Base-by-base conservation (phyloP, 2,113 vertebrate species). In the Taurulus bubalis region DNA sequence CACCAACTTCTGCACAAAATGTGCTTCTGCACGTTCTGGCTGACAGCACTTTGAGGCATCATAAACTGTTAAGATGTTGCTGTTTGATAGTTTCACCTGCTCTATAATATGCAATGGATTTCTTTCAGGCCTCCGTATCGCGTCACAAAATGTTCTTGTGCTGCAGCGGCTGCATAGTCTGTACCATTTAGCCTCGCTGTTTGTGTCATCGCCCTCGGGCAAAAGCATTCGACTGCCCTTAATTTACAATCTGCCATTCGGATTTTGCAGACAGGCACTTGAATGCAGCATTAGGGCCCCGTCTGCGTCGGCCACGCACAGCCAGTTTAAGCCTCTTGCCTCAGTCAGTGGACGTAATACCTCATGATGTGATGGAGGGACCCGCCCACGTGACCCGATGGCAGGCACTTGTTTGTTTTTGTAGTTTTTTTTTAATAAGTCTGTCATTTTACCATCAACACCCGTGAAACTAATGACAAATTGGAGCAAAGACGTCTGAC, bases 321-420 rank as follows among this genome's bases (percentile, higher is more conserved):
- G 75, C 85, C n/a, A 18, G 49, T 20, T 51, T 90, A 88, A 90
- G 90, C 90, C 71, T 87, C 82, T 71, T 85, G 72, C 26, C 56
- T 49, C 59, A 11, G 58, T 18, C 55, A 15, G 55, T 42, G 72
- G 30, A 15, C 47, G 3, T 88, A 76, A 84, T 30, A 55, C 60
- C 63, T 59, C 82, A 14, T 86, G 81, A 75, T 83, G 85, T 74
- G 87, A 75, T 84, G 30, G 53, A 15, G 24, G n/a, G 11, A 34
- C 64, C 12, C 14, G 51, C 75, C 59, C 64, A 42, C 8, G 16
- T 47, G 24, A 42, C 34, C 11, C 53, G 60, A 55, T 24, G 51
- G 69, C 60, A 49, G 49, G 0, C 67, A 18, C 49, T 8, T 53
- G 8, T 3, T 53, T 71, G 65, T 18, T 14, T 42, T n/a, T n/a